These are phyloP conservation scores for Rhyacophila evoluta DNA, from an alignment of 2,888 invertebrate species.

Conservation along the genomic window DNA sequence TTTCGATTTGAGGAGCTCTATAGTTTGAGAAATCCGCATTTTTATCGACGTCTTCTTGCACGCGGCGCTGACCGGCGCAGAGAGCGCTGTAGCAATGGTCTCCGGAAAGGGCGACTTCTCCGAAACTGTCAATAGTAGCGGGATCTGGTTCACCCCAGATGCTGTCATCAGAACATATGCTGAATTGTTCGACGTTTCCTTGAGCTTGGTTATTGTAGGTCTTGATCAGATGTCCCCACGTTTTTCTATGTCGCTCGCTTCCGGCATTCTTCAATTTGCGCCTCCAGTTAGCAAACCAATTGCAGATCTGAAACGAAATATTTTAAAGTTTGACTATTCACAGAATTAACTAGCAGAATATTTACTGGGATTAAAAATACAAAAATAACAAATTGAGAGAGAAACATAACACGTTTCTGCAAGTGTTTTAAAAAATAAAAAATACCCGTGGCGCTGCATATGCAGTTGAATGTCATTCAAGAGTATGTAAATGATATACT, in stretches of 20 bases:
- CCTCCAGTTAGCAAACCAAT: constrained; percentile 89
- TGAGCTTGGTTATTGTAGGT: constrained; percentile 81
- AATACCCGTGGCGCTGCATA: no score
- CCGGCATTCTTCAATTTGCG: constrained; percentile 82
- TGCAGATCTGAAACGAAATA: constrained; percentile 72
- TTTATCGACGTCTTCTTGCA: constrained; percentile 11
- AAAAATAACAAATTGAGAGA: no score
- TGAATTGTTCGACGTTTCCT: constrained; percentile 84
- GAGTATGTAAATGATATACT: no score
- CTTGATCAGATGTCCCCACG: constrained; percentile 80
- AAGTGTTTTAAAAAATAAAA: no score
- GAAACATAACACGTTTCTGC: no score
- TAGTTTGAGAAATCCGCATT: constrained; percentile 23
- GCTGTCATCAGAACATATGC: constrained; percentile 82
- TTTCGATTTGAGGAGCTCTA: constrained; percentile 55
- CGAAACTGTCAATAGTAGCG: constrained; percentile 59
- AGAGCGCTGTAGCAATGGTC: constrained; percentile 60
- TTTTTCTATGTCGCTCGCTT: constrained; percentile 75
- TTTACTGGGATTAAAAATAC: no score
- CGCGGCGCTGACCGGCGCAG: background rate
- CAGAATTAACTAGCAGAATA: no score
- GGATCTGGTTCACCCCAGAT: constrained; percentile 80
- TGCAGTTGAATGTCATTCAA: no score
- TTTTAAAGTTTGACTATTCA: no score
- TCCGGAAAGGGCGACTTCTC: constrained; percentile 43